A percentile compares a stretch with the other conserved stretches of the same genome.
Conservation (phyloP, 2,797 vertebrate genomes). For the Lemur catta region DNA sequence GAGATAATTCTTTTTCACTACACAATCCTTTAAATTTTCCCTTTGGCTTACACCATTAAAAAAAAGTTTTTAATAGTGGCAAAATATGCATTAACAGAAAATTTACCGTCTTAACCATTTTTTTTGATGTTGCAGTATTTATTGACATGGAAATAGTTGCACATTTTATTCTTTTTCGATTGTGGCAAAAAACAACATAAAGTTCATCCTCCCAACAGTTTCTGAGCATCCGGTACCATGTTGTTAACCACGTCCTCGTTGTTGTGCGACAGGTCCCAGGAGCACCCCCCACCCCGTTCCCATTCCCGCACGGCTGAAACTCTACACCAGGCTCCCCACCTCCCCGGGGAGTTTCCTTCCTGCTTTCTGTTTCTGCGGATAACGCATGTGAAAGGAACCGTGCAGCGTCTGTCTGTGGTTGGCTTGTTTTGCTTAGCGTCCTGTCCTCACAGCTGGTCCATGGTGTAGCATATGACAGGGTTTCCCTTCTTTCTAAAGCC, state of each 20-base stretch:
- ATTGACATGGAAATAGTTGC: background rate
- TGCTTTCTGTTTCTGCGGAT: background rate
- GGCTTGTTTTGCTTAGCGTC: background rate
- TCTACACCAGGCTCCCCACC: rapidly evolving
- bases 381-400: background rate
- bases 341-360: too few species aligned
- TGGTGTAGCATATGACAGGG: background rate
- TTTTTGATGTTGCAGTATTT: background rate
- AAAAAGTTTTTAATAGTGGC: background rate
- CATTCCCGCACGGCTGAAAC: background rate
- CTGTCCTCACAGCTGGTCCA: background rate
- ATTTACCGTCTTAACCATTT: background rate
- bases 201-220: background rate
- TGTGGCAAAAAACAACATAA: background rate
- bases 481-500: background rate
- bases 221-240: background rate
- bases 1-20: background rate
- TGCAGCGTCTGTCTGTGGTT: background rate
- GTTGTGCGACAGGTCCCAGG: background rate
- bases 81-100: background rate
- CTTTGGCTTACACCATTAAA: background rate
- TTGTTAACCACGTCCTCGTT: rapidly evolving
- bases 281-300: too few species aligned
- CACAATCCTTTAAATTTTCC: background rate
- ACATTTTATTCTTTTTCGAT: background rate